A percentile compares a stretch with the other conserved stretches of the same genome.
These are phyloP conservation scores for Otis tarda DNA, from an alignment of 2,113 vertebrate genomes.

Conservation along the genomic window DNA sequence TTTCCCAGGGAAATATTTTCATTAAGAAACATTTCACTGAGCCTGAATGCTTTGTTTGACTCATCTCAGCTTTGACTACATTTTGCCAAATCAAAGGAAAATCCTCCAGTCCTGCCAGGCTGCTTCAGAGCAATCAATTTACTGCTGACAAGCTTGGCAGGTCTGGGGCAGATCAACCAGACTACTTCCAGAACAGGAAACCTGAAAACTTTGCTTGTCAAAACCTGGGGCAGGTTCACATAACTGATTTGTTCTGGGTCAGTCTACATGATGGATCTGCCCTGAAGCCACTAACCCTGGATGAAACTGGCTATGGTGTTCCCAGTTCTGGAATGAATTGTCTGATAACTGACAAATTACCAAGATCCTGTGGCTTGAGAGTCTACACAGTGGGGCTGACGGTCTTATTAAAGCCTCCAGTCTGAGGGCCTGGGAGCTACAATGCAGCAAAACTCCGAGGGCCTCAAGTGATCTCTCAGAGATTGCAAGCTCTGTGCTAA, in stretches of 20 bases:
- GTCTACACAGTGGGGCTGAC: background rate
- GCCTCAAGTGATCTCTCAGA: background rate
- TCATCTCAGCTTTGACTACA: conserved; percentile 9
- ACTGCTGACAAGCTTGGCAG: background rate
- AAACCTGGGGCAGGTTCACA: background rate
- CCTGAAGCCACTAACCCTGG: background rate
- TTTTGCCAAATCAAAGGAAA: conserved; percentile 38
- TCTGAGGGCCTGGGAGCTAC: background rate
- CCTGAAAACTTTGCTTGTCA: background rate
- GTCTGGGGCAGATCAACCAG: rapidly evolving
- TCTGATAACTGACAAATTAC: background rate
- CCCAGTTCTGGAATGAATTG: background rate
- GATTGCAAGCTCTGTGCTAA: background rate
- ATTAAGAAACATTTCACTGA: background rate
- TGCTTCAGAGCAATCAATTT: conserved; percentile 11
- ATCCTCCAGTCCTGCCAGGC: background rate
- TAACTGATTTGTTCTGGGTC: background rate
- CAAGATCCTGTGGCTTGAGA: background rate
- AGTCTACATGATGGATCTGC: background rate
- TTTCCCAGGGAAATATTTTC: conserved; percentile 20
- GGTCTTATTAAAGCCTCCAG: background rate
- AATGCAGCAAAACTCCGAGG: background rate
- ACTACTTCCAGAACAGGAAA: background rate
- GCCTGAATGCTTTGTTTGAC: conserved; percentile 22
- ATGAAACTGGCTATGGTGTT: background rate